phyloP scores from a whole-genome alignment of 2,797 vertebrate species.

The Lophius americanus region DNA sequence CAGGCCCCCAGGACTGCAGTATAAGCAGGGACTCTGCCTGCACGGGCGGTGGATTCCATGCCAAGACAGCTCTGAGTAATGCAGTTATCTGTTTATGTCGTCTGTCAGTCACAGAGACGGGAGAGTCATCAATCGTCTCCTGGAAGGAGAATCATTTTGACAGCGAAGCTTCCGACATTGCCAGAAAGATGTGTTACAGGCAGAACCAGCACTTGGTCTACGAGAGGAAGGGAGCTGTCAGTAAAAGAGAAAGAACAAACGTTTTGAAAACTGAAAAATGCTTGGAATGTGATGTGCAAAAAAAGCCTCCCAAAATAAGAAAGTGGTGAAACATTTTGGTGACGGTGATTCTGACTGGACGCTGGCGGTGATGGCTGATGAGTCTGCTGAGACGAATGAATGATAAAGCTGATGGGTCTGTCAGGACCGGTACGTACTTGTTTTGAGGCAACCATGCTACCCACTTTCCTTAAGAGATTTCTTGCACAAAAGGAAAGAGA shows the following conservation, averaged over 20 bases:
- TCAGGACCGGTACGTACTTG: no score
- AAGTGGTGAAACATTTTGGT: neutral
- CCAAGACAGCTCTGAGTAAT: constrained; percentile 60
- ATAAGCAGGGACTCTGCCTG: constrained; percentile 57
- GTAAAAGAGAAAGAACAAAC: neutral
- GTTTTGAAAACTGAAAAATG: neutral
- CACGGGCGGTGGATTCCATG: constrained; percentile 15
- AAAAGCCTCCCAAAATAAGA: neutral
- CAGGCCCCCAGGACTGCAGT: constrained; percentile 59
- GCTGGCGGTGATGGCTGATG: no score
- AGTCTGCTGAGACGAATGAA: no score
- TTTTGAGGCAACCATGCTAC: no score
- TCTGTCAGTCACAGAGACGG: constrained; percentile 66
- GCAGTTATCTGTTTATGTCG: constrained; percentile 64
- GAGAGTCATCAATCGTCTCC: constrained; percentile 64
- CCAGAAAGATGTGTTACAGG: constrained; percentile 43
- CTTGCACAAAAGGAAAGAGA: no score
- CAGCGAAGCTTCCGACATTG: constrained; percentile 43
- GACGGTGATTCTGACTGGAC: neutral
- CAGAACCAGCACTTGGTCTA: neutral
- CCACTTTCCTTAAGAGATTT: no score
- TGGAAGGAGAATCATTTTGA: constrained; percentile 55
- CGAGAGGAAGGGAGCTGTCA: constrained; percentile 10
- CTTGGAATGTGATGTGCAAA: constrained; percentile 11
- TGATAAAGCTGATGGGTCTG: no score